phyloP scores from a whole-genome alignment of 2,797 vertebrate species.

The Crocidura indochinensis region DNA sequence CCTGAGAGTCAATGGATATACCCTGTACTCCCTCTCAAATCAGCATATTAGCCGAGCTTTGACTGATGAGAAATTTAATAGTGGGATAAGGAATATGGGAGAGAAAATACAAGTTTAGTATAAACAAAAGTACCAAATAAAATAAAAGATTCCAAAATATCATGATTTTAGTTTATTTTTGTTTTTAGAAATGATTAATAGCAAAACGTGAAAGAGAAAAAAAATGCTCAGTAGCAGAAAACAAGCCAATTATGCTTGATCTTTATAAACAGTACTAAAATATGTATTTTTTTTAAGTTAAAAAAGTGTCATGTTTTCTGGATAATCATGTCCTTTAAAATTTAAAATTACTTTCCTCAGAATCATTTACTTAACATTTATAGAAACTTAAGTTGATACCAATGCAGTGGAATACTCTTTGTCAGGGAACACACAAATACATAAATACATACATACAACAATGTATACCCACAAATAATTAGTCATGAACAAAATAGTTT shows the following conservation, averaged over 20 bases:
- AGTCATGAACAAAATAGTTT: neutral
- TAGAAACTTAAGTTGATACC: neutral
- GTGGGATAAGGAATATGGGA: neutral
- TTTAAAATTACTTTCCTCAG: neutral
- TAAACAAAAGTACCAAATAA: neutral
- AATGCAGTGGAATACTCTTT: neutral
- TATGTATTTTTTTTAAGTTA: neutral
- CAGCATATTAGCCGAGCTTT: neutral
- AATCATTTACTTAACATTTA: neutral
- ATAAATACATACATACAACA: neutral
- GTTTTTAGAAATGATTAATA: too few species aligned
- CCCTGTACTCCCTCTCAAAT: too few species aligned
- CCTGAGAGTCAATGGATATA: too few species aligned
- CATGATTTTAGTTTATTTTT: too few species aligned
- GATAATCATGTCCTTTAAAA: neutral
- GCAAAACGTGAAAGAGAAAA: too few species aligned
- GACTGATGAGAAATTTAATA: neutral
- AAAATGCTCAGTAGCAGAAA: too few species aligned
- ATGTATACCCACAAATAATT: neutral
- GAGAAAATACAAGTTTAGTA: neutral
- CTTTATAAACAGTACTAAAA: conserved; percentile 1
- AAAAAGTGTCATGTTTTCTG: neutral
- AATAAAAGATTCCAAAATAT: too few species aligned
- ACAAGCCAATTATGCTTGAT: neutral
- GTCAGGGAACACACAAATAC: neutral